Evolutionary conservation across 1,140 invertebrate genomes (phyloP), one percentile per base, ranked within the genome.

Genomic region (Bombus fervidus): DNA sequence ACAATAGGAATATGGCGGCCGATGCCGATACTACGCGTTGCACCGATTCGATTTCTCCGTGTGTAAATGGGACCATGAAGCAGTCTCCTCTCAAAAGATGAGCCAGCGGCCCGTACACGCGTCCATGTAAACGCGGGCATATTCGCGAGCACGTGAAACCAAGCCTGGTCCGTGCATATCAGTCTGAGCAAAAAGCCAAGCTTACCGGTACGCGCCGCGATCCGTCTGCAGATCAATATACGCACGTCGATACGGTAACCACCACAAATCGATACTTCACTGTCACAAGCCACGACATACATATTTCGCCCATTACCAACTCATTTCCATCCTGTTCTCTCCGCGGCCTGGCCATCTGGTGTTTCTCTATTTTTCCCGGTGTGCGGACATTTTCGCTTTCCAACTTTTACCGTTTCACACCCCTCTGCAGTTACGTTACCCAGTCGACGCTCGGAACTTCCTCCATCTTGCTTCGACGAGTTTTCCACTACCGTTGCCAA

Each of bases 241-340:
- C 71, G 4, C 9, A 10, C 57, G 69, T 81, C 69, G 78, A 85
- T 85, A 37, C 41, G 53, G 41, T 73, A 41, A 57, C 78, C 83
- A 41, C 83, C 83, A 41, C 83, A 39, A 73, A 85, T 85, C 83
- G 83, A 85, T 85, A 85, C 76, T 37, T 85, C 77, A 34, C 69
- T 73, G 76, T 85, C 83, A 73, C 69, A 5, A 37, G 28, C 2
- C 68, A 18, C 57, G 53, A 73, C 53, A 78, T 71, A 72, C 53
- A 78, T 71, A 72, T 85, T 80, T 62, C 83, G 77, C 76, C 43
- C 31, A 59, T 74, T 68, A 47, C 72, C 76, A 22, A 62, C 43
- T 81, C 41, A 64, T 84, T 88, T 66, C 57, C 53, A 37, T 6
- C n/a, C n/a, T 43, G 37, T 59, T 80, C 69, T 57, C 74, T 31